Evolutionary conservation across 92 coral and sea anemone genomes (phyloP).

Genomic region (Zoanthus sociatus): DNA sequence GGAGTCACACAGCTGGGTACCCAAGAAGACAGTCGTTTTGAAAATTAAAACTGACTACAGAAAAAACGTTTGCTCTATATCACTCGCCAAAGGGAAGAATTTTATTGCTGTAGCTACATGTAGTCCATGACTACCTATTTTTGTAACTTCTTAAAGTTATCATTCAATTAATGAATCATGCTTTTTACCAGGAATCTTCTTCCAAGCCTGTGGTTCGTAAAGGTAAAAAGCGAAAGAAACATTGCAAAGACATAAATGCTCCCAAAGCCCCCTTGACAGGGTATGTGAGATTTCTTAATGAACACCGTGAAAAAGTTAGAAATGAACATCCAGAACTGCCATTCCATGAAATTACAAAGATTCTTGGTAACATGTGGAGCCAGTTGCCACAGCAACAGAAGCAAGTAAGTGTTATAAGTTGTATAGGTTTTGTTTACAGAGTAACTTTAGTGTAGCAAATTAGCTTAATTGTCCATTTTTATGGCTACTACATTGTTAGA

Average conservation of each 20-base stretch:
- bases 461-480: too few species aligned
- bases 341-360: conserved; percentile 97
- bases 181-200: background rate
- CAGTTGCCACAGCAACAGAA: conserved; percentile 92
- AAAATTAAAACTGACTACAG: too few species aligned
- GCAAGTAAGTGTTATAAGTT: conserved; percentile 63
- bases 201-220: conserved; percentile 69
- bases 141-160: background rate
- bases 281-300: conserved; percentile 95
- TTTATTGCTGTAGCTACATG: too few species aligned
- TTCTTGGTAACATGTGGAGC: conserved; percentile 99
- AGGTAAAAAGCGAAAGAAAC: conserved; percentile 95
- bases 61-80: too few species aligned
- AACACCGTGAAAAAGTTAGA: conserved; percentile 93
- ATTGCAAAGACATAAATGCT: conserved; percentile 91
- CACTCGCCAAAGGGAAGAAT: too few species aligned
- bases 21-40: too few species aligned
- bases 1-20: too few species aligned
- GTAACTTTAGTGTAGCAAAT: too few species aligned
- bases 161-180: background rate
- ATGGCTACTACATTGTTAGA: too few species aligned
- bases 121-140: too few species aligned
- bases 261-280: conserved; percentile 99
- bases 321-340: conserved; percentile 96
- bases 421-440: too few species aligned